These are phyloP conservation scores for Aspidiotus destructor DNA, from an alignment of 2,888 invertebrate genomes.

Conservation along the genomic window DNA sequence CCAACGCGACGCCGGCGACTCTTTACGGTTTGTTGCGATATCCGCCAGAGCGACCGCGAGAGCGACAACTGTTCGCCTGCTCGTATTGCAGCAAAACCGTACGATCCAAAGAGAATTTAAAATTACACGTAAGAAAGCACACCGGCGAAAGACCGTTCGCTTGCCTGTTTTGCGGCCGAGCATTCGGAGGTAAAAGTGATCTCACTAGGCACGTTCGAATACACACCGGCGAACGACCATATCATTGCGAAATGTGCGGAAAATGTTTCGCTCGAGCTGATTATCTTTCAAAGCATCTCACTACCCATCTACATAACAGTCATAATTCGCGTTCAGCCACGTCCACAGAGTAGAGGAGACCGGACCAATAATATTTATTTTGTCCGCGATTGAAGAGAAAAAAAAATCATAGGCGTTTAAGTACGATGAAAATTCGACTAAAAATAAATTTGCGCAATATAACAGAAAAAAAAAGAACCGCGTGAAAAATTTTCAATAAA, in stretches of 20 bases:
- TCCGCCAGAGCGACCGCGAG: constrained; percentile 51
- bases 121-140: constrained; percentile 75
- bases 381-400: neutral
- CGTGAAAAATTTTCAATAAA: constrained; percentile 5
- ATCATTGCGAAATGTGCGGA: constrained; percentile 85
- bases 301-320: constrained; percentile 67
- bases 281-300: constrained; percentile 81
- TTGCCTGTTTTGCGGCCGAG: constrained; percentile 77
- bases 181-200: constrained; percentile 81
- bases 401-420: neutral
- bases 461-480: neutral
- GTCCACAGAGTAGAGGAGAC: constrained; percentile 9
- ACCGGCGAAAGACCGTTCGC: constrained; percentile 85
- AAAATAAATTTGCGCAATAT: neutral
- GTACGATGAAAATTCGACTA: neutral
- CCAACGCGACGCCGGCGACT: neutral
- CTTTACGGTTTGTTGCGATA: constrained; percentile 22
- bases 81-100: constrained; percentile 80
- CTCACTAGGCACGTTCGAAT: constrained; percentile 76
- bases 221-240: constrained; percentile 80
- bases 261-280: constrained; percentile 85
- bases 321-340: constrained; percentile 19
- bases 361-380: no score
- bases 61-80: constrained; percentile 69
- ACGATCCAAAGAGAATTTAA: constrained; percentile 78